Base-by-base conservation (phyloP, 1,140 invertebrate genomes). In the Drosophila subpulchrella region DNA sequence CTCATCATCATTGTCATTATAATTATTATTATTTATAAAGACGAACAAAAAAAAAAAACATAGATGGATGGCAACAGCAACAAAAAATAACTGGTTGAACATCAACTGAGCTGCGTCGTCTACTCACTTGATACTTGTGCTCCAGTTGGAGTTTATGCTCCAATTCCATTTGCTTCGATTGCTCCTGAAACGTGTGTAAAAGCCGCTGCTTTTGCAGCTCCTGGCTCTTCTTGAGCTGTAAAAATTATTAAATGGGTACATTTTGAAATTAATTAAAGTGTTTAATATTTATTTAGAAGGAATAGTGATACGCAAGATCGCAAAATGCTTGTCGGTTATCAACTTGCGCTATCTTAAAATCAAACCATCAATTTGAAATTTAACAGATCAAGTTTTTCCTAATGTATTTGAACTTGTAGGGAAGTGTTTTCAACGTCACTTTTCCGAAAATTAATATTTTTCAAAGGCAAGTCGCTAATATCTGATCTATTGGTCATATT, bases 131-230 rank as follows among this genome's bases (percentile, higher is more conserved):
- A 81, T 97, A 95, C 91, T 97, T 96, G 85, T 97, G 96, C 92
- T 97, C 94, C 75, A 97, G 93, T 93, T 98, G 97, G 76, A 97
- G 95, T 92, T 98, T 97, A 93, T 98, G 97, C 86, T 97, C 95
- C 84, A 97, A 95, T 53, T 96, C 96, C 81, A 98, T 94, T 92
- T 98, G 96, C 91, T 97, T 96, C 78, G 97, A 95, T 90, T 98
- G 97, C 65, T 96, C 96, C 83, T 98, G 96, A 93, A 97, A 98
- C 89, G 97, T 96, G 89, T 97, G 96, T 53, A 97, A 93, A 53
- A 98, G 94, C 73, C 97, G 95, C 92, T 98, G 96, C 83, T 98
- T 97, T 90, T 98, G 97, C 81, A 98, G 93, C 88, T 98, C 96
- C 92, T 98, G 97, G 78, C 97, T 96, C 93, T 98, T 97, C 94